Base-by-base conservation (phyloP, 1,140 invertebrate genomes). In the Meloidogyne exigua region DNA sequence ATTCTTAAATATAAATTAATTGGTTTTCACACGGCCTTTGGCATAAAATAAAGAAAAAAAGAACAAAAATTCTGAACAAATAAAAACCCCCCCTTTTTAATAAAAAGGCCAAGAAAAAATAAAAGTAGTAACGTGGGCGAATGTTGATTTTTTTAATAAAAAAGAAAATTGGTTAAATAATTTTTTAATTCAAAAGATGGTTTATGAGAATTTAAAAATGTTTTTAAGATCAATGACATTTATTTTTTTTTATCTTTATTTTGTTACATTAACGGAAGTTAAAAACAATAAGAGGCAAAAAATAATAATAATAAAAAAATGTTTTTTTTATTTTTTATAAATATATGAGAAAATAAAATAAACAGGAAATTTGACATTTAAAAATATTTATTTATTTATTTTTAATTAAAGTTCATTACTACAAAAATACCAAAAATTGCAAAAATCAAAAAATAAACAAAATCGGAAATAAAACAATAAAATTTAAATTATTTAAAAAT, bases 21-120 rank as follows among this genome's bases (percentile, higher is more conserved):
- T 57, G 2, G 18, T 57, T 57, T 57, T 57, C 18, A n/a, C 49
- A 57, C 5, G 49, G 49, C 49, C 18, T 57, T 57, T 57, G 49
- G 18, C 49, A 57, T 7, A 57, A 57, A 9, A 49, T n/a, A 15
- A 57, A 57, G 4, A 57, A 57, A 57, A 57, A 57, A 57, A 57
- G 49, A 57, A 57, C 49, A 57, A 57, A 57, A 57, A 57, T 57
- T 57, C 18, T 57, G 49, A 57, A 57, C n/a, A 57, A 57, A 57
- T 57, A 57, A n/a, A 57, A 57, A 57, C 18, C 49, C 1, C 49
- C 10, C n/a, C n/a, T n/a, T n/a, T n/a, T n/a, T n/a, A n/a, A n/a
- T 57, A n/a, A 49, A 49, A 32, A 32, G 28, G 49, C 18, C 49
- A 57, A n/a, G 7, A 21, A 18, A 57, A n/a, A n/a, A n/a, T n/a